These are phyloP conservation scores for Loripinus fragilis DNA, from an alignment of 2,888 invertebrate species.

Conservation along the genomic window DNA sequence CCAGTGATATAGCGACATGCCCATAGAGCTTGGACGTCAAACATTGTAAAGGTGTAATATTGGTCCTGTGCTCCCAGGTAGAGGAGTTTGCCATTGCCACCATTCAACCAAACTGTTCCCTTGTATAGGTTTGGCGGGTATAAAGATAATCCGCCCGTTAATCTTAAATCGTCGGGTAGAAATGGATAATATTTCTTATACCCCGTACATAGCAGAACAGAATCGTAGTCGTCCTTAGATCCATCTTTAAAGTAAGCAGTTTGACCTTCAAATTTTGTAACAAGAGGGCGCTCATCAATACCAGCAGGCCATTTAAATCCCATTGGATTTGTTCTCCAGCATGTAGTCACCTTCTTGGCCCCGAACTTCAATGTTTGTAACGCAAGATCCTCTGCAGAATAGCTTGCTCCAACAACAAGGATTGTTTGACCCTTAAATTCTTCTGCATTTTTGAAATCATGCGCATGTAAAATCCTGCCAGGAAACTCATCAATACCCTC, in stretches of 20 bases:
- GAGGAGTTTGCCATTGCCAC: constrained; percentile 49
- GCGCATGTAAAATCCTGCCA: constrained; percentile 38
- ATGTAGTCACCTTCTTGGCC: constrained; percentile 29
- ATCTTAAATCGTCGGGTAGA: constrained; percentile 24
- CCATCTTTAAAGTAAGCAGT: constrained; percentile 47
- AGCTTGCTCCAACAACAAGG: constrained; percentile 41
- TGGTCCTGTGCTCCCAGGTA: constrained; percentile 50
- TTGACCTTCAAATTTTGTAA: constrained; percentile 31
- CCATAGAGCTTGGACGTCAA: constrained; percentile 52
- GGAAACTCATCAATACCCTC: constrained; percentile 34
- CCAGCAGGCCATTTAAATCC: constrained; percentile 41
- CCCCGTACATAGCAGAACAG: constrained; percentile 48
- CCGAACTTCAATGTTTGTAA: constrained; percentile 46
- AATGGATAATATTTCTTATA: constrained; percentile 41
- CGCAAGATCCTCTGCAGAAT: constrained; percentile 46
- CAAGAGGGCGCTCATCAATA: constrained; percentile 48
- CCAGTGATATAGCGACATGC: constrained; percentile 36
- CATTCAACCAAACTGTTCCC: constrained; percentile 38
- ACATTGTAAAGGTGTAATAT: constrained; percentile 53
- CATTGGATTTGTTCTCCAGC: constrained; percentile 39
- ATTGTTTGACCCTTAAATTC: constrained; percentile 34
- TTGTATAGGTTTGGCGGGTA: constrained; percentile 51
- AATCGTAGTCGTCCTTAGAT: constrained; percentile 30
- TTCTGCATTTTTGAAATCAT: constrained; percentile 39
- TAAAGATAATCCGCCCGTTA: constrained; percentile 1